These are phyloP conservation scores for Nemurella pictetii DNA, from an alignment of 2,888 invertebrate genomes.

Conservation along the genomic window DNA sequence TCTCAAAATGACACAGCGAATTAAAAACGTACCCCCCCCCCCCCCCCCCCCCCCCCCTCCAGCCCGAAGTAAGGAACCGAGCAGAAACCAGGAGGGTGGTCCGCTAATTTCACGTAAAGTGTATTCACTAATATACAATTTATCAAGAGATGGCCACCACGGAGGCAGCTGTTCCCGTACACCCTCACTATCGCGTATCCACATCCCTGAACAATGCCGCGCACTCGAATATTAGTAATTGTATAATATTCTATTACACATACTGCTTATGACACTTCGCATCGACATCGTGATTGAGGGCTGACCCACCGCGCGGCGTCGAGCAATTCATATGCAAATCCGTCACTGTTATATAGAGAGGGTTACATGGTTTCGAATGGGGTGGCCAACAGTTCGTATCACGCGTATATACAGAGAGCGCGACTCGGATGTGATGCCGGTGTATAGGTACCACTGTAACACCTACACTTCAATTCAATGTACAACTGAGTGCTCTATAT, in stretches of 20 bases:
- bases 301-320: not conserved
- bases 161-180: not conserved
- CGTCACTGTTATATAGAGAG: conserved; percentile 11
- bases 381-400: conserved; percentile 34
- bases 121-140: not conserved
- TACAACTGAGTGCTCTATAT: not conserved
- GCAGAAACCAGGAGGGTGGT: not conserved
- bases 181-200: too few relatives aligned
- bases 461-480: conserved; percentile 37
- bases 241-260: conserved; percentile 20
- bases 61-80: not conserved
- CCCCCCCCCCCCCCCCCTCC: not conserved
- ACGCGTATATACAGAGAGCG: conserved; percentile 32
- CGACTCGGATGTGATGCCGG: conserved; percentile 31
- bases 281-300: conserved; percentile 23
- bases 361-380: not conserved
- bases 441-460: conserved; percentile 35
- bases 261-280: conserved; percentile 26
- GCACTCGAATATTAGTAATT: not conserved
- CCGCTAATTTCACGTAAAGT: not conserved
- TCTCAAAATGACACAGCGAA: not conserved
- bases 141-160: not conserved
- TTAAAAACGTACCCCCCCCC: not conserved
- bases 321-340: conserved; percentile 40
- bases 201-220: not conserved